Conservation (phyloP, 92 coral and sea anemone genomes). For the Actinostola sp. region DNA sequence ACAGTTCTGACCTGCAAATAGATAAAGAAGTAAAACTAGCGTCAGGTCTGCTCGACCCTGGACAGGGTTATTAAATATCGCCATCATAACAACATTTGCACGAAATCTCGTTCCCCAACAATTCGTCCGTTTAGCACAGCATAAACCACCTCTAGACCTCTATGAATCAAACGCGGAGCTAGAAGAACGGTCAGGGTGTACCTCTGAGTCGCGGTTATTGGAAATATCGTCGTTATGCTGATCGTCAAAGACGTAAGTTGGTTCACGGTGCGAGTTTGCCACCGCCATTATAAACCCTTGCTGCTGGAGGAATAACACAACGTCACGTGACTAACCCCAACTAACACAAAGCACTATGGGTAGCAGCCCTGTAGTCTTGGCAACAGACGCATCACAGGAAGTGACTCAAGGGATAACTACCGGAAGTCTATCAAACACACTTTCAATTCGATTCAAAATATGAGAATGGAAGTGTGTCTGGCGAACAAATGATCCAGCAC, state of each 20-base stretch:
- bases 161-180: not conserved
- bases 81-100: conserved; percentile 89
- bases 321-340: conserved; percentile 72
- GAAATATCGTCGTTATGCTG: conserved; percentile 67
- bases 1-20: conserved; percentile 85
- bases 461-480: conserved; percentile 5
- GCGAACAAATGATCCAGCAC: not conserved
- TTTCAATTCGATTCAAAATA: conserved; percentile 11
- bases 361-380: conserved; percentile 13
- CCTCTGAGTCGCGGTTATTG: conserved; percentile 85
- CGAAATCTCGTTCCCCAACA: conserved; percentile 43
- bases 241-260: conserved; percentile 55
- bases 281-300: conserved; percentile 78
- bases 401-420: conserved; percentile 24
- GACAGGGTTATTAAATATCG: conserved; percentile 18
- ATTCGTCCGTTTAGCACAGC: conserved; percentile 5
- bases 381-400: conserved; percentile 17
- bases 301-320: conserved; percentile 62
- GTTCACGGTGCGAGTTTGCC: conserved; percentile 72
- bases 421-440: conserved; percentile 12
- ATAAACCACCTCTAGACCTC: conserved; percentile 14
- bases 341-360: conserved; percentile 12
- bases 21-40: not conserved
- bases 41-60: conserved; percentile 50
- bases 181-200: conserved; percentile 30